A percentile compares a stretch with the other conserved stretches of the same genome.
Evolutionary conservation across 2,888 invertebrate genomes (phyloP).

Genomic region (Calameuta idolon): DNA sequence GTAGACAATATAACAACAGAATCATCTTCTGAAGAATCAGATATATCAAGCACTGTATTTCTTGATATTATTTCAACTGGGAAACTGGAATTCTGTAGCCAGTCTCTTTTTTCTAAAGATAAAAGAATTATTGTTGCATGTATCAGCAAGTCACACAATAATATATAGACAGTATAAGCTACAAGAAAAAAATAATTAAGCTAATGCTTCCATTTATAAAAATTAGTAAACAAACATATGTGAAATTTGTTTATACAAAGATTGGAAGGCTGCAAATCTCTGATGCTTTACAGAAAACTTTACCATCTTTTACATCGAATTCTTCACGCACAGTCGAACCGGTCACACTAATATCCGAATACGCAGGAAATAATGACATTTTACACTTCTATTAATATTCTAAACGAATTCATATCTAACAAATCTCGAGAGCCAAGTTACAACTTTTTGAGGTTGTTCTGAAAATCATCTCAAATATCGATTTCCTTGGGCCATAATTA

Average conservation of each 20-base stretch:
- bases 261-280: not conserved
- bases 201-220: no score
- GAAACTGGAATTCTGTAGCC: constrained; percentile 67
- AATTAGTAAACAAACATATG: not conserved
- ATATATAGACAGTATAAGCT: not conserved
- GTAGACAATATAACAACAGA: constrained; percentile 25
- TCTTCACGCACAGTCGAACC: not conserved
- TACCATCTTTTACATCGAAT: not conserved
- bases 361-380: constrained; percentile 69
- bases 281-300: not conserved
- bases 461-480: not conserved
- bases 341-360: constrained; percentile 39
- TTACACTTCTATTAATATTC: constrained; percentile 4
- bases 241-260: not conserved
- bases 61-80: constrained; percentile 44
- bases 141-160: not conserved
- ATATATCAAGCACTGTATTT: constrained; percentile 30
- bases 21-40: constrained; percentile 48
- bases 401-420: not conserved
- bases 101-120: constrained; percentile 25
- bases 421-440: not conserved
- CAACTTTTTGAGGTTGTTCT: not conserved
- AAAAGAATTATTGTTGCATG: not conserved
- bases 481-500: not conserved
- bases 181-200: not conserved